phyloP scores from a whole-genome alignment of 2,797 vertebrate species.

The Sus cebifrons region DNA sequence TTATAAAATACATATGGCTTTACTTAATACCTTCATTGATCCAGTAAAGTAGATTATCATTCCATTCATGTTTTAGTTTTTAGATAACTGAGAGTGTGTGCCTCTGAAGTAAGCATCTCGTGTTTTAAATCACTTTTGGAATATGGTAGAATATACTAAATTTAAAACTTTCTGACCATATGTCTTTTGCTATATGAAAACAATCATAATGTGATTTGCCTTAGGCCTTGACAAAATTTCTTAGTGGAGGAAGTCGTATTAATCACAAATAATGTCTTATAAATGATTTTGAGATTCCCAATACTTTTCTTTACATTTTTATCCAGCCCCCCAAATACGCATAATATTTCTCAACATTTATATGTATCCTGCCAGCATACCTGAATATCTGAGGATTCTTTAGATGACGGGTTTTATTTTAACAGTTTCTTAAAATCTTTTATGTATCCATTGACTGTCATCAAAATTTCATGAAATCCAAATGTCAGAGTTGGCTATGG shows the following conservation, averaged over 20 bases:
- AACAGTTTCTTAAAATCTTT: slow-evolving; percentile 48
- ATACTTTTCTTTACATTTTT: not conserved
- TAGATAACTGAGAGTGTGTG: not conserved
- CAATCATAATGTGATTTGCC: not conserved
- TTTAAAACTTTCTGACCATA: not conserved
- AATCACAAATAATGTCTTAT: slow-evolving; percentile 25
- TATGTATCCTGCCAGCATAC: slow-evolving; percentile 20
- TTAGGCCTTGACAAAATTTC: not conserved
- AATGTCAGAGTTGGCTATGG: slow-evolving; percentile 15
- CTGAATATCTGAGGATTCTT: not conserved
- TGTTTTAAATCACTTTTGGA: not conserved
- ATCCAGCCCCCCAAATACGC: not conserved
- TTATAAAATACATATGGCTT: not conserved
- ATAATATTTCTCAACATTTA: not conserved
- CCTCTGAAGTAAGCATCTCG: not conserved
- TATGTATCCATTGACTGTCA: not conserved
- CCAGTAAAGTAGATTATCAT: not conserved
- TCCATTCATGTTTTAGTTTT: not conserved
- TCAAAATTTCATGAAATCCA: slow-evolving; percentile 55
- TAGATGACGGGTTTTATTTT: slow-evolving; percentile 26
- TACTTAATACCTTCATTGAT: not conserved
- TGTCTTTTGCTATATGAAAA: not conserved
- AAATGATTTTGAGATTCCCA: not conserved
- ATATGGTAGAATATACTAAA: not conserved
- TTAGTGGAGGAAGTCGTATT: not conserved